Evolutionary conservation across 30 jellyfish, hydroid and myxozoan genomes (phyloP).

Genomic region (Calvadosia cruxmelitensis): DNA sequence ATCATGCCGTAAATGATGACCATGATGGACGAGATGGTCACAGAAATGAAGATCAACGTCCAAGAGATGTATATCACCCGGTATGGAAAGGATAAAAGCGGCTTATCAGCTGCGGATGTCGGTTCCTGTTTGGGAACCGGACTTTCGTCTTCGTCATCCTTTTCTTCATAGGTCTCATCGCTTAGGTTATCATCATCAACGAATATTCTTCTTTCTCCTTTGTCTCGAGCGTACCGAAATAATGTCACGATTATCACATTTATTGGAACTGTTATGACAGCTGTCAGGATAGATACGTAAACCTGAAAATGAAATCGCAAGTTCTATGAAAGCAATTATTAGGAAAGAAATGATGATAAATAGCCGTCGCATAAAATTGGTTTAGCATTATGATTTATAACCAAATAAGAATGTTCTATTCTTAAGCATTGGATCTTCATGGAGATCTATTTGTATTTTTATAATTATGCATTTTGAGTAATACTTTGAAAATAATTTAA

Average conservation of each 20-base stretch:
- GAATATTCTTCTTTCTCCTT: constrained; percentile 5
- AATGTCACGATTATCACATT: constrained; percentile 64
- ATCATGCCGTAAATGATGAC: constrained; percentile 85
- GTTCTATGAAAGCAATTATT: too few species aligned
- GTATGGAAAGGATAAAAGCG: constrained; percentile 60
- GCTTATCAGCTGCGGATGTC: constrained; percentile 33
- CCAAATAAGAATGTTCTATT: too few species aligned
- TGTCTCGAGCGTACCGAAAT: constrained; percentile 60
- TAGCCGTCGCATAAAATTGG: too few species aligned
- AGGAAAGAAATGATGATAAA: too few species aligned
- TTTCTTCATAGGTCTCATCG: not conserved
- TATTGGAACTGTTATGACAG: constrained; percentile 74
- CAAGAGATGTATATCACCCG: constrained; percentile 84
- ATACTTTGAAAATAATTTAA: too few species aligned
- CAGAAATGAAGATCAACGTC: constrained; percentile 26
- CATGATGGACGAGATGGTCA: constrained; percentile 57
- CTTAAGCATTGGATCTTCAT: too few species aligned
- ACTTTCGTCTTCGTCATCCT: constrained; percentile 8
- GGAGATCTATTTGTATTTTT: too few species aligned
- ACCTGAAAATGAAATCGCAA: constrained; percentile 26
- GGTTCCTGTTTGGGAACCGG: constrained; percentile 1
- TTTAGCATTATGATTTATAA: too few species aligned
- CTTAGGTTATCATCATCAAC: not conserved
- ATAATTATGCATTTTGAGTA: too few species aligned
- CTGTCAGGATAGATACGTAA: constrained; percentile 52